These are phyloP conservation scores for Dinomys branickii DNA, from an alignment of 2,113 vertebrate genomes.

Conservation along the genomic window DNA sequence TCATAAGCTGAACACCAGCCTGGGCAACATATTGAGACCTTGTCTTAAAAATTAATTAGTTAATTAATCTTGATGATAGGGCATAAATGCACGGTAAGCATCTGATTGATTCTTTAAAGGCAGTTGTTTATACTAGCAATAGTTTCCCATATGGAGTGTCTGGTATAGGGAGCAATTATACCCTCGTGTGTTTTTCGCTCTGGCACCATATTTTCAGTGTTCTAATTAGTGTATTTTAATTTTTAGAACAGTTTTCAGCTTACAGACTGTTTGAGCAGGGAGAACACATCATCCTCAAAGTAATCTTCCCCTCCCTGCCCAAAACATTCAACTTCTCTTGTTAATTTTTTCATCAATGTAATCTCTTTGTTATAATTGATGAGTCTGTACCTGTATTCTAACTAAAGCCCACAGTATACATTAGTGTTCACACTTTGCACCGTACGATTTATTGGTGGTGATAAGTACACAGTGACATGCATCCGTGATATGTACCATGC, in stretches of 20 bases:
- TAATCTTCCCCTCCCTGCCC: neutral
- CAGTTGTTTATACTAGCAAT: neutral
- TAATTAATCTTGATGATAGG: neutral
- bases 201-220: neutral
- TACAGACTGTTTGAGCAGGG: neutral
- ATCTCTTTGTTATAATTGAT: neutral
- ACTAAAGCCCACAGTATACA: neutral
- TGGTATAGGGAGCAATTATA: neutral
- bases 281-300: neutral
- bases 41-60: neutral
- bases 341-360: neutral
- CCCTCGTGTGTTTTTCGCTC: neutral
- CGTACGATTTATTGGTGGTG: neutral
- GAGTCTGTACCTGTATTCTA: neutral
- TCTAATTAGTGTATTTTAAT: neutral
- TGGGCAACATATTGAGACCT: neutral
- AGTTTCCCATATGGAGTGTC: neutral
- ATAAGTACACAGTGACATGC: neutral
- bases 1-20: neutral
- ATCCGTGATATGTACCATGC: neutral
- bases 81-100: neutral
- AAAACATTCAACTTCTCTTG: neutral
- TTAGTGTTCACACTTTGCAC: neutral
- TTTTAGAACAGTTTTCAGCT: neutral
- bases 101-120: neutral